Evolutionary conservation across 2,113 vertebrate species (phyloP), one percentile per base, ranked within the genome.

Genomic region (Apistogramma diplotaenia): DNA sequence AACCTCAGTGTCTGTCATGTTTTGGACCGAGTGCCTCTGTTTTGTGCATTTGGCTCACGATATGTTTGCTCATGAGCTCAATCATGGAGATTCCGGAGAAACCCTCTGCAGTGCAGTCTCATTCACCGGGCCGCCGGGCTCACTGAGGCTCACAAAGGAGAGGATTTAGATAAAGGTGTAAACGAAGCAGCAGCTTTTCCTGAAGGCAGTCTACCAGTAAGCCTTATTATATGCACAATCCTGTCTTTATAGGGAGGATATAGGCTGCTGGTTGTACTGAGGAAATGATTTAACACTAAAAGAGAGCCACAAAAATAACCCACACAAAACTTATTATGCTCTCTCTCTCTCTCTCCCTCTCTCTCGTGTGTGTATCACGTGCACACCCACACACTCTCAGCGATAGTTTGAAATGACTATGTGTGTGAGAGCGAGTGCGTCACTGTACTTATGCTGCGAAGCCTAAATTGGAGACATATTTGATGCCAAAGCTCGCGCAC

Each of bases 41-140:
- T 56, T 62, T 74, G 29, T 82, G 21, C 46, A 71, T 87, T 87
- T 90, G 85, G 67, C 74, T 85, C 59, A 7, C 3, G 70, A 55
- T 81, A 9, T 74, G 60, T 89, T 90, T 74, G 81, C 74, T 86
- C 71, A 58, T 74, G 73, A 84, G 85, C 84, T 87, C 74, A 67
- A 35, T 86, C 57, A 21, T 62, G 88, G 82, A 84, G 88, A 78
- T 83, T 85, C 85, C 53, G 74, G 76, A 82, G 91, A 82, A 93
- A 84, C 89, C 89, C 90, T 93, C 93, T 94, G 93, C 93, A 94
- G 89, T 94, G 93, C 93, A 86, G 93, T 89, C 85, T 84, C 89
- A 58, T 60, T 53, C 87, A 81, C 72, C 76, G 70, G 86, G 88
- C 88, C 83, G 83, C 88, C 79, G 87, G 86, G 86, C 85, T 87